Base-by-base conservation (phyloP, 2,797 vertebrate species). In the Tadarida brasiliensis region DNA sequence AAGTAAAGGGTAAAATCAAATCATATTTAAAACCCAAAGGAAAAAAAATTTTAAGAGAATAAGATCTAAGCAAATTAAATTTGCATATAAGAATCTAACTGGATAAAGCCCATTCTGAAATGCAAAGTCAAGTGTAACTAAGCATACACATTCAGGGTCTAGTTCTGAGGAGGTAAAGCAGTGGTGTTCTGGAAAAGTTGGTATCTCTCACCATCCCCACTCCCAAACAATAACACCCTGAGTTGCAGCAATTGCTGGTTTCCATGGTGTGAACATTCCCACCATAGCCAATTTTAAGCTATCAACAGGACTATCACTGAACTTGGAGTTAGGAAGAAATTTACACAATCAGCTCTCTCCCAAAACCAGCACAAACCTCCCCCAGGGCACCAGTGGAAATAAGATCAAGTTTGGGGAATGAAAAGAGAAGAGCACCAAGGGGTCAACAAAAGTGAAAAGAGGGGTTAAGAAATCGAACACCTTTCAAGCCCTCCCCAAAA, bases 61-160 rank as follows among this genome's bases (percentile, higher is more conserved):
- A 61, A 90, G 74, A 71, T 70, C 16, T 92, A 70, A 82, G 33
- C 35, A 76, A 94, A 95, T 80, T 86, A 61, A 92, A 78, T 71
- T 87, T 70, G 67, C 19, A 22, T 70, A 11, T 8, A 83, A 77
- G 57, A 94, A 65, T 73, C 81, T 87, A 93, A 91, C 81, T 68
- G 51, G 76, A 77, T 54, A 78, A 93, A 90, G 74, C 7, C 5
- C 26, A 87, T 35, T 97, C 80, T 85, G 59, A 96, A 92, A 87
- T 61, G 49, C 39, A 65, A 77, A 85, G 47, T 93, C 77, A 63
- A 96, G 4, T 44, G 26, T 54, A 77, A 80, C 61, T 65, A 76
- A 33, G 7, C 3, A 3, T 17, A 84, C 28, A 80, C 20, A 24
- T 81, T 87, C n/a, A 47, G 49, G 26, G 47, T 94, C 30, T 59